These are phyloP conservation scores for Cossypha niveicapilla DNA, from an alignment of 2,797 vertebrate genomes.

Conservation along the genomic window DNA sequence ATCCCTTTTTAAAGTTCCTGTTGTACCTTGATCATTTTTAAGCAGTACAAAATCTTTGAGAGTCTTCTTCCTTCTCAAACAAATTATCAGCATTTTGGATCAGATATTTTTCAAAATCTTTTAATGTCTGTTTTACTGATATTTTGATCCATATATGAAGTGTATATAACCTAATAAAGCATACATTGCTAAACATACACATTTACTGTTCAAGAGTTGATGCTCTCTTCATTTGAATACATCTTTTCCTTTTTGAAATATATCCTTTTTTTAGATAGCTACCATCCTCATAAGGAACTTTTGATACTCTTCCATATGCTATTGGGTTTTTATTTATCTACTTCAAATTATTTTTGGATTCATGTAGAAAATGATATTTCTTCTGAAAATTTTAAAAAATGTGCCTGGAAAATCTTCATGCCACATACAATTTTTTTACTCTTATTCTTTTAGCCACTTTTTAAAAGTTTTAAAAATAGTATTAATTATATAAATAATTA, in stretches of 20 bases:
- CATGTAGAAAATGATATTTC: rapidly evolving
- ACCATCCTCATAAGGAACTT: neutral
- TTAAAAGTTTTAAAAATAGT: neutral
- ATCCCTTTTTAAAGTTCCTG: neutral
- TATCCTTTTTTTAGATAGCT: neutral
- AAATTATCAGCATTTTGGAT: neutral
- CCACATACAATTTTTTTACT: neutral
- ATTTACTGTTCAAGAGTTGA: neutral
- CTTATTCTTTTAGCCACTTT: neutral
- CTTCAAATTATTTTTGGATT: neutral
- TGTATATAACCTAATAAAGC: neutral
- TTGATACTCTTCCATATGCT: neutral
- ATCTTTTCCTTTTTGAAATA: neutral
- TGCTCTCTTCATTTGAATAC: neutral
- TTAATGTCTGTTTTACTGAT: neutral
- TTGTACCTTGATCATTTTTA: neutral
- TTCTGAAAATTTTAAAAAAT: neutral
- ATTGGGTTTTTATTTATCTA: rapidly evolving
- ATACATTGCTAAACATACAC: neutral
- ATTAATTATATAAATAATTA: neutral
- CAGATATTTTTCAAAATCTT: neutral
- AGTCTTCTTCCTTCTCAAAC: neutral
- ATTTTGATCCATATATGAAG: neutral
- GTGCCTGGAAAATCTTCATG: neutral
- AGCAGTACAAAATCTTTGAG: neutral